Evolutionary conservation across 2,888 invertebrate genomes (phyloP).

Genomic region (Tetragonisca angustula): DNA sequence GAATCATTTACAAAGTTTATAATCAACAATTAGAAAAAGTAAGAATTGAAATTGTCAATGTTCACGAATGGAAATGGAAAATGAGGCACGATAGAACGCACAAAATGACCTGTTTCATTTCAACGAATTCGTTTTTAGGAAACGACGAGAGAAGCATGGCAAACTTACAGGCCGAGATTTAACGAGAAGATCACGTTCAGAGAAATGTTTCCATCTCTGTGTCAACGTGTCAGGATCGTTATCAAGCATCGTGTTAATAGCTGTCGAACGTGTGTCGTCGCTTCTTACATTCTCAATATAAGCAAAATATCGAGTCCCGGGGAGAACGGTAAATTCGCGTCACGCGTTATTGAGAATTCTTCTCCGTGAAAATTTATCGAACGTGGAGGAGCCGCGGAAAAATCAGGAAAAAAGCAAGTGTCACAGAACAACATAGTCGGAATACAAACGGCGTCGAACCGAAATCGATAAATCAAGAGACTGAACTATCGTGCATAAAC

Average conservation of each 20-base stretch:
- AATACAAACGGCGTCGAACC: background rate
- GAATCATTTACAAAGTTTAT: too few species aligned
- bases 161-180: constrained; percentile 88
- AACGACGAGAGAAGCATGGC: constrained; percentile 57
- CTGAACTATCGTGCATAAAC: background rate
- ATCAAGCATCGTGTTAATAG: constrained; percentile 81
- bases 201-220: constrained; percentile 93
- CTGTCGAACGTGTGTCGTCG: constrained; percentile 84
- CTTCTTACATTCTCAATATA: constrained; percentile 86
- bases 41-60: too few species aligned
- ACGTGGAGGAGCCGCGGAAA: too few species aligned
- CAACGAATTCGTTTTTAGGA: constrained; percentile 40
- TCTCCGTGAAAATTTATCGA: background rate
- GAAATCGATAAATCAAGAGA: constrained; percentile 10
- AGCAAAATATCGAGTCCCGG: constrained; percentile 87
- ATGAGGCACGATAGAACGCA: background rate
- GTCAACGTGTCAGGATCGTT: constrained; percentile 90
- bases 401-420: background rate
- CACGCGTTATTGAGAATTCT: too few species aligned
- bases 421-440: background rate
- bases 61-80: background rate
- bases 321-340: constrained; percentile 84
- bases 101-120: background rate
- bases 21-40: too few species aligned
- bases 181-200: constrained; percentile 91